Conservation (phyloP, 92 coral and sea anemone species). For the Palythoa grandiflora region DNA sequence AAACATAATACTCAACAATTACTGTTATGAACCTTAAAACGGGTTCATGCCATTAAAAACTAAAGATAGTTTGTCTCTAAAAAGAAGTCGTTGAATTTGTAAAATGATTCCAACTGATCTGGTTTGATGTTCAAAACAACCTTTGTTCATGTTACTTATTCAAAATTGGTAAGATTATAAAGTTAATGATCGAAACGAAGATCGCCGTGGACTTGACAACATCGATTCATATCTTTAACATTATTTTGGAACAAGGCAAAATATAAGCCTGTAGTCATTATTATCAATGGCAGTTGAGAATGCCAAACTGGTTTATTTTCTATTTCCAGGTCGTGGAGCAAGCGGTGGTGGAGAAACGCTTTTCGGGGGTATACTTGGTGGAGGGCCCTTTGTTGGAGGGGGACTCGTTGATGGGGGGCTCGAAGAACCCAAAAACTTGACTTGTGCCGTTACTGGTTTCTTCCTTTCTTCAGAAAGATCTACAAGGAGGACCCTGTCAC, state of each 20-base stretch:
- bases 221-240: not conserved
- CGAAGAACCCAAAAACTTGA: constrained; percentile 82
- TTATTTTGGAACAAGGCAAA: not conserved
- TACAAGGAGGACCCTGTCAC: not conserved
- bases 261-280: not conserved
- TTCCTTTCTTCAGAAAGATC: constrained; percentile 56
- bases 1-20: not conserved
- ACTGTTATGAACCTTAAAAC: not conserved
- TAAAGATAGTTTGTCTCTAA: not conserved
- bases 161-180: not conserved
- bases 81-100: not conserved
- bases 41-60: not conserved
- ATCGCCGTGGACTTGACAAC: no score
- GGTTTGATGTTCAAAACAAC: not conserved
- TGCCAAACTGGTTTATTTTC: constrained; percentile 3
- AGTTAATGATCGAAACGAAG: not conserved
- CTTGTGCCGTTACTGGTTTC: constrained; percentile 68
- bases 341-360: constrained; percentile 75
- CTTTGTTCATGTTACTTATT: not conserved
- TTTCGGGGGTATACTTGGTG: constrained; percentile 57
- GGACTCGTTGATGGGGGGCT: constrained; percentile 69
- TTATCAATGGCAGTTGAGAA: not conserved
- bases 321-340: constrained; percentile 71
- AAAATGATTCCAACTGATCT: not conserved
- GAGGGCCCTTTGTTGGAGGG: constrained; percentile 64